A percentile compares a stretch with the other conserved stretches of the same genome.
phyloP scores from a whole-genome alignment of 2,888 invertebrate species.

The Plemyria rubiginata region DNA sequence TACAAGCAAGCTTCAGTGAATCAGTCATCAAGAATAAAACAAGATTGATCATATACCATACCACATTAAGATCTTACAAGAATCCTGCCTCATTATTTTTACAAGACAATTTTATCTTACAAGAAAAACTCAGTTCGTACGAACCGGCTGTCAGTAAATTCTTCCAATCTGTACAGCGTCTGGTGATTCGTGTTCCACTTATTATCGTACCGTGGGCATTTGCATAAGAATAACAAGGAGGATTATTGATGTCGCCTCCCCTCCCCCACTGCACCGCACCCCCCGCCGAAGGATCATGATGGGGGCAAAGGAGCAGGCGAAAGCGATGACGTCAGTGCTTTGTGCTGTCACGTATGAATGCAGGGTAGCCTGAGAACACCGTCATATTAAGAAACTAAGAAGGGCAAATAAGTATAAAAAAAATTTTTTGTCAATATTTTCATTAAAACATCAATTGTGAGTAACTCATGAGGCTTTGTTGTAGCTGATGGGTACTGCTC shows the following conservation, averaged over 20 bases:
- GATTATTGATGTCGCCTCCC: slow-evolving; percentile 78
- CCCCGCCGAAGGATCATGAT: slow-evolving; percentile 29
- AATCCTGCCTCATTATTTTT: neutral
- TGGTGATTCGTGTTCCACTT: slow-evolving; percentile 82
- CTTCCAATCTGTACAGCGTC: slow-evolving; percentile 81
- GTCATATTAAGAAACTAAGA: too few species aligned
- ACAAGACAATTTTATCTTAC: slow-evolving; percentile 6
- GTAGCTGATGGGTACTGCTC: too few species aligned
- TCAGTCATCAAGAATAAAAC: neutral
- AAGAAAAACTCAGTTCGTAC: slow-evolving; percentile 27
- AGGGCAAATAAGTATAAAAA: too few species aligned
- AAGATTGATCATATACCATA: neutral
- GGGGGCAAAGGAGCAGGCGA: slow-evolving; percentile 34
- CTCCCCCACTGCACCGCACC: slow-evolving; percentile 41
- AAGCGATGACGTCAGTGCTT: slow-evolving; percentile 25
- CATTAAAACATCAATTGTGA: too few species aligned
- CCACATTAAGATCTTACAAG: neutral
- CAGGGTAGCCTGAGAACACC: too few species aligned
- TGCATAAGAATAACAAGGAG: slow-evolving; percentile 85
- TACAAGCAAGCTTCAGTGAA: neutral
- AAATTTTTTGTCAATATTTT: too few species aligned
- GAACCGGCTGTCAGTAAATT: slow-evolving; percentile 64
- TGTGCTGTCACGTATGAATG: too few species aligned
- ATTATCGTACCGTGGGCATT: slow-evolving; percentile 82
- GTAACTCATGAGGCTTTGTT: too few species aligned